Conservation (phyloP, 2,888 invertebrate genomes). For the Melinaea marsaeus region DNA sequence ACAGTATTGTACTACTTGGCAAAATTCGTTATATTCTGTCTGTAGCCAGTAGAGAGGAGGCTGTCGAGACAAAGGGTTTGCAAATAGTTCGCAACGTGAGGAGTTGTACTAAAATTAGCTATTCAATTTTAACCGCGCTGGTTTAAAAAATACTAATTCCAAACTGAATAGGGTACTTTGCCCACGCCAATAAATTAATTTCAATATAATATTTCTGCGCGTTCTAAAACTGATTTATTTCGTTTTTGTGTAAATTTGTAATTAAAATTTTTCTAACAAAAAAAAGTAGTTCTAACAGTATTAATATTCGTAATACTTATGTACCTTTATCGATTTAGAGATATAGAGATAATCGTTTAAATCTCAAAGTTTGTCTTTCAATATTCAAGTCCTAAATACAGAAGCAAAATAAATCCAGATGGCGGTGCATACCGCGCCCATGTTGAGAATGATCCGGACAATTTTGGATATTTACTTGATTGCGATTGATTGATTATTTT, state of each 20-base stretch:
- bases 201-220: neutral
- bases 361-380: too few species aligned
- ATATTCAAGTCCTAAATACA: constrained; percentile 53
- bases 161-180: neutral
- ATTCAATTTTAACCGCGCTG: neutral
- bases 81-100: constrained; percentile 15
- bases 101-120: constrained; percentile 3
- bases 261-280: neutral
- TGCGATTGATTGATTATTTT: too few species aligned
- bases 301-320: too few species aligned
- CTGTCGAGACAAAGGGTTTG: constrained; percentile 16
- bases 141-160: neutral
- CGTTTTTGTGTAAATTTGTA: neutral
- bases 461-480: constrained; percentile 69
- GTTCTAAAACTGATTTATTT: neutral
- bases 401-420: constrained; percentile 63
- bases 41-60: constrained; percentile 17
- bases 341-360: too few species aligned
- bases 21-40: constrained; percentile 10
- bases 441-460: constrained; percentile 81
- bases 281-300: too few species aligned
- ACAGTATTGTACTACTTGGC: constrained; percentile 3
- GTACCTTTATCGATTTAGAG: too few species aligned
- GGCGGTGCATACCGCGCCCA: constrained; percentile 83
- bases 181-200: neutral